These are phyloP conservation scores for Hiodon alosoides DNA, from an alignment of 2,113 vertebrate genomes.

Conservation along the genomic window DNA sequence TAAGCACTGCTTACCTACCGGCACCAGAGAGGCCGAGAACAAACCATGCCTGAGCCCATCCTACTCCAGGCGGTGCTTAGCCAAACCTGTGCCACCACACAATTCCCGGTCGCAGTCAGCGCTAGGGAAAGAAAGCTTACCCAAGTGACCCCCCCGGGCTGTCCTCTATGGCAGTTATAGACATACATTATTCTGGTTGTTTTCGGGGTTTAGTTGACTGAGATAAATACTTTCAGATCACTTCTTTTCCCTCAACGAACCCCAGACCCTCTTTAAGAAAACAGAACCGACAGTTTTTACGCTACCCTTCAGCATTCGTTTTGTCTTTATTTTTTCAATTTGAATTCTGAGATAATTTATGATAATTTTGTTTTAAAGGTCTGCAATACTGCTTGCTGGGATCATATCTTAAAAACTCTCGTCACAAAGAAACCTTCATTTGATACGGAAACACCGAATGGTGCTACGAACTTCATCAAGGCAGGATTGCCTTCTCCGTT, in stretches of 20 bases:
- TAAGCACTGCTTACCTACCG: too few relatives aligned
- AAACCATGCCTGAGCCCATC: too few relatives aligned
- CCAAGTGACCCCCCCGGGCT: too few relatives aligned
- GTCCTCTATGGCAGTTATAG: too few relatives aligned
- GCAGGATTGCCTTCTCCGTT: not conserved
- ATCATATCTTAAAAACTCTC: slow-evolving; percentile 7
- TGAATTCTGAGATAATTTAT: not conserved
- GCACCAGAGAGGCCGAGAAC: too few relatives aligned
- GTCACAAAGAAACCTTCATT: not conserved
- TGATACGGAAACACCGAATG: not conserved
- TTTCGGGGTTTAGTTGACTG: too few relatives aligned
- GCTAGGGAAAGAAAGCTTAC: too few relatives aligned
- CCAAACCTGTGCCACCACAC: too few relatives aligned
- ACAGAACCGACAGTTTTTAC: not conserved
- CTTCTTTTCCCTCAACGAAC: not conserved
- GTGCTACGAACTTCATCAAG: not conserved
- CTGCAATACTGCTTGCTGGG: slow-evolving; percentile 24
- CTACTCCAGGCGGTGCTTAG: too few relatives aligned
- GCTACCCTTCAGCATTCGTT: not conserved
- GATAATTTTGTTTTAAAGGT: not conserved
- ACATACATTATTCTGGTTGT: too few relatives aligned
- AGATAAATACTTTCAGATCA: too few relatives aligned
- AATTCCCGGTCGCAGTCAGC: too few relatives aligned
- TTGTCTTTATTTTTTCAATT: not conserved
- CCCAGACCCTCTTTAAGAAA: not conserved